Evolutionary conservation across 2,113 vertebrate species (phyloP).

Genomic region (Megaleporinus macrocephalus): DNA sequence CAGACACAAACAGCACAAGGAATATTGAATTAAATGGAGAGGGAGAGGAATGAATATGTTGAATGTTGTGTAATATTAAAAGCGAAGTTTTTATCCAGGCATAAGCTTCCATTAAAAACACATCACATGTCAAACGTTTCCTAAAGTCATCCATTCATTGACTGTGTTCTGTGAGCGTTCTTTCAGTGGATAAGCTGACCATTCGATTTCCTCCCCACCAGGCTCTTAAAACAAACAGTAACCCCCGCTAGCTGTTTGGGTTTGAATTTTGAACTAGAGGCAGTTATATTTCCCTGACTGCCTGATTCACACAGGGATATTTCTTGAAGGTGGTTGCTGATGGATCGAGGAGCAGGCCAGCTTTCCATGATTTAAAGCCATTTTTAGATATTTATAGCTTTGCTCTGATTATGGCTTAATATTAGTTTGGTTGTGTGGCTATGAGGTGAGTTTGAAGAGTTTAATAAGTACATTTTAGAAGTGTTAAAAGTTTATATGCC

Average conservation of each 20-base stretch:
- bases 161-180: neutral
- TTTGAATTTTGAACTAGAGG: conserved; percentile 39
- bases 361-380: neutral
- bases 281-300: neutral
- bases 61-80: neutral
- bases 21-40: neutral
- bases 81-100: neutral
- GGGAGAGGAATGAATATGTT: neutral
- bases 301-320: neutral
- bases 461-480: too few relatives aligned
- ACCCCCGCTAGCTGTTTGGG: conserved; percentile 23
- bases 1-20: neutral
- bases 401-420: neutral
- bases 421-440: neutral
- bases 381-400: neutral
- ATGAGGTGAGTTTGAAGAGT: neutral
- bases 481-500: too few relatives aligned
- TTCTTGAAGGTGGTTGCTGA: neutral
- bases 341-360: neutral
- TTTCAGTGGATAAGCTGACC: neutral
- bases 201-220: neutral
- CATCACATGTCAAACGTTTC: conserved; percentile 22
- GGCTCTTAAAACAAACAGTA: conserved; percentile 5
- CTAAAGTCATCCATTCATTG: conserved; percentile 9
- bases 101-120: neutral